These are phyloP conservation scores for Chaitophorus viminalis DNA, from an alignment of 2,888 invertebrate species.

Conservation along the genomic window DNA sequence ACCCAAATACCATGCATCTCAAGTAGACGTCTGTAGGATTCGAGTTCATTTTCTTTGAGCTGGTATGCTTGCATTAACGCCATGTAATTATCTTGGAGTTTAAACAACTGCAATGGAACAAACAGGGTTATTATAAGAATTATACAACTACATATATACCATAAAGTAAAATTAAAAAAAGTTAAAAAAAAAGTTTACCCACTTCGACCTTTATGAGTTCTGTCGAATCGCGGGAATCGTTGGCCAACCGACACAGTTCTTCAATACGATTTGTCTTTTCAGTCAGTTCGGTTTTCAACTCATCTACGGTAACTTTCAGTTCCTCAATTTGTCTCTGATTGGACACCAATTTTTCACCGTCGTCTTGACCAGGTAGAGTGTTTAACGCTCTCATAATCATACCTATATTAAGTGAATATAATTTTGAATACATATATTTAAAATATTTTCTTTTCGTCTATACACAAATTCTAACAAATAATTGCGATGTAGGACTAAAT, in stretches of 20 bases:
- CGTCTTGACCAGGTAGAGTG: slow-evolving; percentile 39
- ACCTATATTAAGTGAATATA: neutral
- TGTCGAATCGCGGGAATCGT: slow-evolving; percentile 31
- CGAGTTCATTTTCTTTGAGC: slow-evolving; percentile 50
- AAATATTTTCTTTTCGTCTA: neutral
- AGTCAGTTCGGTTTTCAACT: slow-evolving; percentile 24
- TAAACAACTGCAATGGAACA: slow-evolving; percentile 22
- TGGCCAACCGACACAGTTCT: slow-evolving; percentile 44
- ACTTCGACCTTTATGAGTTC: slow-evolving; percentile 50
- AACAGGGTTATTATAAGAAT: neutral
- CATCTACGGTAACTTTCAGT: neutral
- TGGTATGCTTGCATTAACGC: slow-evolving; percentile 44
- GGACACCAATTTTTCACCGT: slow-evolving; percentile 30
- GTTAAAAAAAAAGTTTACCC: neutral
- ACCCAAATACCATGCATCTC: slow-evolving; percentile 60
- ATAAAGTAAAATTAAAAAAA: neutral
- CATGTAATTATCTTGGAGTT: slow-evolving; percentile 45
- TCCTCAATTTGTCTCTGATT: slow-evolving; percentile 44
- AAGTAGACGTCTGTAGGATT: slow-evolving; percentile 48
- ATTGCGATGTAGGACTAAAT: too few species aligned
- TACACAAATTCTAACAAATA: too few species aligned
- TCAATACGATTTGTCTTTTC: slow-evolving; percentile 47
- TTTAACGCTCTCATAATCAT: slow-evolving; percentile 54
- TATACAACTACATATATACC: neutral
- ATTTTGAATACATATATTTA: too few species aligned